Conservation (phyloP, 2,113 vertebrate genomes). For the Dunckerocampus dactyliophorus region DNA sequence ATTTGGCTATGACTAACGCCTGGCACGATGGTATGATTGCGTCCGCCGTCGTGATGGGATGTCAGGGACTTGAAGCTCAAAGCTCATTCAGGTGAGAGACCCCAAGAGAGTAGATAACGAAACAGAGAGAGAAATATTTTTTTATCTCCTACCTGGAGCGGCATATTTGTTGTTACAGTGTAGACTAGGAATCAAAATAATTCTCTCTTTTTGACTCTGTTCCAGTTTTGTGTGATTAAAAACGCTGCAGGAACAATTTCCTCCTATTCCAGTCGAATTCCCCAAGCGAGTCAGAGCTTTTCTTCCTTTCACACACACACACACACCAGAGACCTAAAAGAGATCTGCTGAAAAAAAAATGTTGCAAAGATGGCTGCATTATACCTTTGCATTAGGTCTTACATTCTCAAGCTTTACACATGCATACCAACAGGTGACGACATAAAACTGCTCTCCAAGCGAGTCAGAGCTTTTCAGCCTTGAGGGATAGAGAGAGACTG, state of each 20-base stretch:
- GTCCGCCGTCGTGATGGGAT: slow-evolving; percentile 36
- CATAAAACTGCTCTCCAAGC: too few relatives aligned
- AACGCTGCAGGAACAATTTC: slow-evolving; percentile 59
- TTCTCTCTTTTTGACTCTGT: slow-evolving; percentile 36
- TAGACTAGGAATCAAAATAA: slow-evolving; percentile 32
- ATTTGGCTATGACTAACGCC: slow-evolving; percentile 61
- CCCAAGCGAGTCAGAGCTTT: too few relatives aligned
- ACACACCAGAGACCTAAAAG: too few relatives aligned
- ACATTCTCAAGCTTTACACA: too few relatives aligned
- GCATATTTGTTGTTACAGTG: slow-evolving; percentile 39
- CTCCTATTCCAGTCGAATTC: slow-evolving; percentile 45
- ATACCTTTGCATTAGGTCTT: too few relatives aligned
- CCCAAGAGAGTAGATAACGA: slow-evolving; percentile 52
- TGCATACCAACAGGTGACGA: too few relatives aligned
- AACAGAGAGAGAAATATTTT: slow-evolving; percentile 45
- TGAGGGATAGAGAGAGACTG: too few relatives aligned
- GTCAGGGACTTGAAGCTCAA: slow-evolving; percentile 45
- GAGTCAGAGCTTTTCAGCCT: too few relatives aligned
- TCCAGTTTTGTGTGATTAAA: slow-evolving; percentile 41
- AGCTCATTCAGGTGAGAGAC: slow-evolving; percentile 51
- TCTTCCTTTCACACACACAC: too few relatives aligned
- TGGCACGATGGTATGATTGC: slow-evolving; percentile 56
- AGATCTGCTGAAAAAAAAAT: too few relatives aligned
- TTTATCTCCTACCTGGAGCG: slow-evolving; percentile 29
- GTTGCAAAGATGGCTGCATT: too few relatives aligned